A percentile compares a stretch with the other conserved stretches of the same genome.
phyloP scores from a whole-genome alignment of 2,113 vertebrate species.

The Tonatia bakeri region DNA sequence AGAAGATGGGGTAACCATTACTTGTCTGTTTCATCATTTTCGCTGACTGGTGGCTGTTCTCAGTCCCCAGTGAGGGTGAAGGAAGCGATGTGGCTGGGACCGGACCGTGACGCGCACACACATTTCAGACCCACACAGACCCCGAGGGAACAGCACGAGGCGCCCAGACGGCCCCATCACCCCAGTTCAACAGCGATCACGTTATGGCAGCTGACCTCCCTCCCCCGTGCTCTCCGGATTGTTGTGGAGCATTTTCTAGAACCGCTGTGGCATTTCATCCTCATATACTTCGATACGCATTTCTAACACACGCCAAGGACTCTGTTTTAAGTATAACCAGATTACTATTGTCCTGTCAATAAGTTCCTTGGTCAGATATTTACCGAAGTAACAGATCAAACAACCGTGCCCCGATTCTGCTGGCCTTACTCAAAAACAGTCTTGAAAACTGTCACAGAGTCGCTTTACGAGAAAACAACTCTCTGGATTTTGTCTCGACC shows the following conservation, averaged over 20 bases:
- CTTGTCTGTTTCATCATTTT: neutral
- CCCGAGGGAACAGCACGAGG: neutral
- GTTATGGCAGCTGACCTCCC: neutral
- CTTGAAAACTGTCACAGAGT: neutral
- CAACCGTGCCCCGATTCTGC: neutral
- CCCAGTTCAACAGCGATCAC: neutral
- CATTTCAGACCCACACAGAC: neutral
- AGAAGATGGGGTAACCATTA: neutral
- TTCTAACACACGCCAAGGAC: neutral
- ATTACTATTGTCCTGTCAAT: neutral
- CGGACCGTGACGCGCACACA: neutral
- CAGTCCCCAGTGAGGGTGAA: neutral
- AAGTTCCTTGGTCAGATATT: neutral
- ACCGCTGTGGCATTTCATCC: neutral
- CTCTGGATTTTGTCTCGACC: neutral
- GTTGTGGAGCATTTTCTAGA: neutral
- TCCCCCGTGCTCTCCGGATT: neutral
- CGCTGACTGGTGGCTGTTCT: neutral
- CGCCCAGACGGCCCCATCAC: too few relatives aligned
- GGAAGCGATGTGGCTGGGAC: neutral
- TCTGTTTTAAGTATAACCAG: neutral
- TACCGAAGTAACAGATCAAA: constrained; percentile 1
- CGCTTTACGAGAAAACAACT: neutral
- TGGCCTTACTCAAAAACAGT: neutral
- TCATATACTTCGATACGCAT: neutral